phyloP scores from a whole-genome alignment of 2,797 vertebrate genomes.

The Adelosebastes latens region DNA sequence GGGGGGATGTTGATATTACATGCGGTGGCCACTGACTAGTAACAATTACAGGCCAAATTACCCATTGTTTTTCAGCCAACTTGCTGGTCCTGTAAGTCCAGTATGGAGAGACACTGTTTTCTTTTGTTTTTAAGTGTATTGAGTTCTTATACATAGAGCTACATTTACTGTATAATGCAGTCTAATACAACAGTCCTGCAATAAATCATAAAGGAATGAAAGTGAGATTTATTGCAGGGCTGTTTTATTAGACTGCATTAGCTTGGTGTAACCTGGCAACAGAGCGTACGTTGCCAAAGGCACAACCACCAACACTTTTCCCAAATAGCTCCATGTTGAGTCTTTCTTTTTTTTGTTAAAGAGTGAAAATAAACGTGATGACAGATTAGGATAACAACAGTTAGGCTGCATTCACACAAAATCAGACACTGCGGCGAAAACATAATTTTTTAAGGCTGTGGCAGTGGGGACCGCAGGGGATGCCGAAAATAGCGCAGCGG shows the following conservation, averaged over 20 bases:
- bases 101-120: background rate
- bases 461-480: too few relatives aligned
- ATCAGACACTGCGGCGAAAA: too few relatives aligned
- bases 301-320: background rate
- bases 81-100: background rate
- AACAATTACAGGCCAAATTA: background rate
- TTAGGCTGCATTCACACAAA: background rate
- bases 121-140: background rate
- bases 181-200: background rate
- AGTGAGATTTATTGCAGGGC: background rate
- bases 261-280: background rate
- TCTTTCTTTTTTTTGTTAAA: slow-evolving; percentile 8
- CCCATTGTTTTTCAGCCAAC: background rate
- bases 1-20: slow-evolving; percentile 6
- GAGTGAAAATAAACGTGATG: background rate
- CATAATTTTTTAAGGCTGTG: too few relatives aligned
- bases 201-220: background rate
- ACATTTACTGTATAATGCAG: background rate
- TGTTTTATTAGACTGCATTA: background rate
- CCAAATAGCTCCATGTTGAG: background rate
- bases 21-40: background rate
- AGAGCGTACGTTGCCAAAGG: background rate
- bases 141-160: background rate
- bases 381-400: slow-evolving; percentile 9
- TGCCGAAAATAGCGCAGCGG: too few relatives aligned